Evolutionary conservation across 2,113 vertebrate species (phyloP).

Genomic region (Ornithorhynchus anatinus): DNA sequence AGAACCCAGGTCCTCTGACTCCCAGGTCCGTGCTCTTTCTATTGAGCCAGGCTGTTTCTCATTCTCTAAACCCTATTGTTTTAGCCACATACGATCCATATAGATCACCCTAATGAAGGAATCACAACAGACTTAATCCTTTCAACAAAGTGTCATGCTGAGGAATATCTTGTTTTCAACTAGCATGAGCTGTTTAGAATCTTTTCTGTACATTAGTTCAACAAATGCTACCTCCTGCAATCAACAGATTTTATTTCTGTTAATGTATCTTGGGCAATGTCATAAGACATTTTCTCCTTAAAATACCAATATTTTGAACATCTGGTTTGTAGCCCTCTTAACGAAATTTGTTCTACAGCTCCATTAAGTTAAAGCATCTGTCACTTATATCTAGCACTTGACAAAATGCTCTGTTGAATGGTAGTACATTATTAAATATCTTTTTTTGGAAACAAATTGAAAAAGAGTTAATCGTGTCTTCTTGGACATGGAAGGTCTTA

Average conservation of each 20-base stretch:
- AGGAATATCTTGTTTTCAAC: background rate
- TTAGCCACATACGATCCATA: too few species aligned
- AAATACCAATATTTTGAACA: slow-evolving; percentile 67
- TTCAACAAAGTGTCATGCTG: background rate
- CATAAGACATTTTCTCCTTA: slow-evolving; percentile 59
- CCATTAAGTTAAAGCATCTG: slow-evolving; percentile 75
- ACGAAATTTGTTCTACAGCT: slow-evolving; percentile 73
- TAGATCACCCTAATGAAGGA: too few species aligned
- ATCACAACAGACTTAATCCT: background rate
- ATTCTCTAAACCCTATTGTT: too few species aligned
- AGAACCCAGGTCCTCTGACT: too few species aligned
- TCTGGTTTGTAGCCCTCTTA: slow-evolving; percentile 72
- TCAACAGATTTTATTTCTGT: slow-evolving; percentile 55
- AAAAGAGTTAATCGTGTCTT: slow-evolving; percentile 56
- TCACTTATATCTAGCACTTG: slow-evolving; percentile 70
- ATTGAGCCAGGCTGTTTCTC: too few species aligned
- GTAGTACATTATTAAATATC: slow-evolving; percentile 43
- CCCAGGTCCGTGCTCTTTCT: too few species aligned
- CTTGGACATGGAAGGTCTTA: slow-evolving; percentile 43
- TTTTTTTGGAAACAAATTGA: slow-evolving; percentile 42
- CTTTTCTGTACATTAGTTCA: background rate
- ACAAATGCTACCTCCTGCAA: slow-evolving; percentile 35
- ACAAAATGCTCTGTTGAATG: slow-evolving; percentile 59
- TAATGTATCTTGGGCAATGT: slow-evolving; percentile 53
- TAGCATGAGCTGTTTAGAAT: slow-evolving; percentile 2